These are phyloP conservation scores for Aplodontia rufa DNA, from an alignment of 2,113 vertebrate species.

Conservation along the genomic window DNA sequence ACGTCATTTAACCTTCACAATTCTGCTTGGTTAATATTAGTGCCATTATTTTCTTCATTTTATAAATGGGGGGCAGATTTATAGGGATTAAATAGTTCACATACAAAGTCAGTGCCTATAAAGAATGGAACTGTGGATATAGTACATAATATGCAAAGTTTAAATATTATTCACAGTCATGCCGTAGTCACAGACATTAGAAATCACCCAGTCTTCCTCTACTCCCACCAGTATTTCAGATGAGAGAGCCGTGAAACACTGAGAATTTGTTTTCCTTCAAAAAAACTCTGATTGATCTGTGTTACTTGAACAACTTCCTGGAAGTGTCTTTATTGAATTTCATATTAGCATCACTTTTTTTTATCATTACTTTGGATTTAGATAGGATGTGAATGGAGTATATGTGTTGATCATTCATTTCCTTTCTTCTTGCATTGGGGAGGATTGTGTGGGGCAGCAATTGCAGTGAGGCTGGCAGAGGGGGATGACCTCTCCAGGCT, in stretches of 20 bases:
- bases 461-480: neutral
- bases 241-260: neutral
- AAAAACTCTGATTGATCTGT: neutral
- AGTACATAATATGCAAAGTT: neutral
- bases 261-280: neutral
- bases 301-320: neutral
- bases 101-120: neutral
- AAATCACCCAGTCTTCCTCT: neutral
- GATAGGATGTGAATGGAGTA: neutral
- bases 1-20: constrained; percentile 30
- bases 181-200: neutral
- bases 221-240: neutral
- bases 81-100: neutral
- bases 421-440: neutral
- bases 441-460: neutral
- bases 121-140: neutral
- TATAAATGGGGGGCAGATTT: neutral
- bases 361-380: neutral
- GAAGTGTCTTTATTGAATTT: neutral
- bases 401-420: neutral
- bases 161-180: neutral
- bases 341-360: neutral
- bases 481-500: neutral
- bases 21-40: constrained; percentile 15
- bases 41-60: constrained; percentile 28